Percentiles rank a stretch among this genome's conserved stretches.
These are phyloP conservation scores for Leptoteleia sp. DNA, from an alignment of 1,140 invertebrate genomes.

Conservation along the genomic window DNA sequence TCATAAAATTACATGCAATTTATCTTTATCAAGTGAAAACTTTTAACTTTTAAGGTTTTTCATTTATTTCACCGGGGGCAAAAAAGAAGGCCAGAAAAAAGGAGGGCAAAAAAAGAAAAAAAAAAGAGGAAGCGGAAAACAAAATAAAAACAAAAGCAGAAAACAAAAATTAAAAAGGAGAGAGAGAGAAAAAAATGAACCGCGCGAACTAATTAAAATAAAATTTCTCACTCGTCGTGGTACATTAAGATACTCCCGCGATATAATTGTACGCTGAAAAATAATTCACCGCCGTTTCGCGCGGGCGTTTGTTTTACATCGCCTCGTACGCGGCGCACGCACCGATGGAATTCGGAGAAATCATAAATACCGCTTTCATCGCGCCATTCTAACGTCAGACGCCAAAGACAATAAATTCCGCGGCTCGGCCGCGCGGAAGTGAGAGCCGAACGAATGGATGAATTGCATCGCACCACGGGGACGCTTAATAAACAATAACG, in stretches of 20 bases:
- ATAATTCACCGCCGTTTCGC: slow-evolving; percentile 20
- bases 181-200: slow-evolving; percentile 1
- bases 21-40: slow-evolving; percentile 60
- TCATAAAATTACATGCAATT: slow-evolving; percentile 62
- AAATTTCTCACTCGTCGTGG: slow-evolving; percentile 51
- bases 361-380: slow-evolving; percentile 46
- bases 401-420: slow-evolving; percentile 31
- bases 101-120: background rate
- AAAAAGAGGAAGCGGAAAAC: too few relatives aligned
- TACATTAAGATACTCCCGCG: slow-evolving; percentile 43
- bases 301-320: slow-evolving; percentile 17
- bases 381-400: slow-evolving; percentile 41
- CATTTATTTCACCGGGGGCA: slow-evolving; percentile 37
- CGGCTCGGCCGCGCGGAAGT: slow-evolving; percentile 10
- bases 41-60: slow-evolving; percentile 62
- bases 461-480: too few relatives aligned
- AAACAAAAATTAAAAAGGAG: too few relatives aligned
- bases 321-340: slow-evolving; percentile 19
- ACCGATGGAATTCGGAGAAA: slow-evolving; percentile 33
- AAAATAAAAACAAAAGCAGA: too few relatives aligned
- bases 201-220: slow-evolving; percentile 58
- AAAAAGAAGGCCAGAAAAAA: too few relatives aligned
- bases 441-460: slow-evolving; percentile 11
- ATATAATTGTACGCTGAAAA: slow-evolving; percentile 42
- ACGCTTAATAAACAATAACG: too few relatives aligned